Conservation (phyloP, 2,113 vertebrate genomes). For the Empidonax traillii region DNA sequence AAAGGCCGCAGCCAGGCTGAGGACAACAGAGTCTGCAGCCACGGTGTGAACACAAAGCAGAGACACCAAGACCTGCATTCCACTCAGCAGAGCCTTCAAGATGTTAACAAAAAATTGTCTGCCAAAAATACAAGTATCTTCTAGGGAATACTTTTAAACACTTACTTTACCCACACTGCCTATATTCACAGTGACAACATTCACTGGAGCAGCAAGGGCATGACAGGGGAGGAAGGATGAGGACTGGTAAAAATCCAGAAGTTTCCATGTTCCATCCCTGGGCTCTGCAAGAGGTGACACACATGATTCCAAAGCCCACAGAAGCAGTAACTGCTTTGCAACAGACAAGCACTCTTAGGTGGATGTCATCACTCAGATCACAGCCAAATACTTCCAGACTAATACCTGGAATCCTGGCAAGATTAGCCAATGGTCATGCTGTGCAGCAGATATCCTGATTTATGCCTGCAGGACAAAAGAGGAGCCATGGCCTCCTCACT, state of each 20-base stretch:
- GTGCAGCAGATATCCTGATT: background rate
- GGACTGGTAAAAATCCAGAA: background rate
- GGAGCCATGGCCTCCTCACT: background rate
- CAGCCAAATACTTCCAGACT: background rate
- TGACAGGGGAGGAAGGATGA: background rate
- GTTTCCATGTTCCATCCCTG: background rate
- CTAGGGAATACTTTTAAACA: background rate
- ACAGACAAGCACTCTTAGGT: background rate
- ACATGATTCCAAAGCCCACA: background rate
- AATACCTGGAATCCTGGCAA: background rate
- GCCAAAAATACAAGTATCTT: background rate
- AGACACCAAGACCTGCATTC: background rate
- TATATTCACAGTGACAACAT: background rate
- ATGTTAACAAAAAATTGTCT: background rate
- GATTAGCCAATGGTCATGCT: fast-evolving
- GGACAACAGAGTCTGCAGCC: background rate
- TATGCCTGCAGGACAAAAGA: background rate
- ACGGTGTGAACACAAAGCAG: background rate
- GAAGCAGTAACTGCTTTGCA: background rate
- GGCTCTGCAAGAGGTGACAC: background rate
- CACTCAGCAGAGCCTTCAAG: background rate
- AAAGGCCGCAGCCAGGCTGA: background rate
- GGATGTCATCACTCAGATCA: background rate
- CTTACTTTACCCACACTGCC: background rate
- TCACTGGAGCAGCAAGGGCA: background rate